These are phyloP conservation scores for Pseudococcus jackbeardsleyi DNA, from an alignment of 2,888 invertebrate species.

Conservation along the genomic window DNA sequence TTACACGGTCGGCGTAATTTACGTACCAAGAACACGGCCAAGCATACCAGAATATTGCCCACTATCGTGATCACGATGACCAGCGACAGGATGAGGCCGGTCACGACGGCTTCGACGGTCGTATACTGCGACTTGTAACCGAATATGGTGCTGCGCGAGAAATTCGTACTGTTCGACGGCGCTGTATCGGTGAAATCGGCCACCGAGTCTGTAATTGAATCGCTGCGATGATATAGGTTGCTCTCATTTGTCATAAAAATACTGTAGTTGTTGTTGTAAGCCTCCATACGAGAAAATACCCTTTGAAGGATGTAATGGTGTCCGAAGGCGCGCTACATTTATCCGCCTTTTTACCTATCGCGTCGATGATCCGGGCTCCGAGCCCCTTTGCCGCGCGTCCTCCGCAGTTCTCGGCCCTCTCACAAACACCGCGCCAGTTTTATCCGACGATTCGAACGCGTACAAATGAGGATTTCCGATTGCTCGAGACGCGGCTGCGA, in stretches of 20 bases:
- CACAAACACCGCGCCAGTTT: neutral
- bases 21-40: constrained; percentile 94
- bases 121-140: constrained; percentile 69
- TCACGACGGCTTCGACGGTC: constrained; percentile 75
- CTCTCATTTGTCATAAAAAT: constrained; percentile 64
- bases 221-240: constrained; percentile 48
- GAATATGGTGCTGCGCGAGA: constrained; percentile 49
- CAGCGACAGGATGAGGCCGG: constrained; percentile 72
- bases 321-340: constrained; percentile 55
- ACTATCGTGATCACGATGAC: constrained; percentile 84
- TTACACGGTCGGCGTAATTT: constrained; percentile 91
- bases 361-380: neutral
- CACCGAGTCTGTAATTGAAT: constrained; percentile 55
- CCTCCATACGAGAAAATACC: constrained; percentile 63
- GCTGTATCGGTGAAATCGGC: constrained; percentile 44
- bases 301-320: neutral
- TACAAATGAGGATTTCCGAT: neutral
- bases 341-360: constrained; percentile 10
- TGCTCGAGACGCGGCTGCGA: neutral
- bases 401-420: neutral
- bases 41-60: constrained; percentile 93
- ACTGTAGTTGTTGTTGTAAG: constrained; percentile 60
- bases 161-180: constrained; percentile 28
- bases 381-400: neutral
- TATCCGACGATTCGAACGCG: neutral